Evolutionary conservation across 2,888 invertebrate species (phyloP).

Genomic region (Aphodius sticticus): DNA sequence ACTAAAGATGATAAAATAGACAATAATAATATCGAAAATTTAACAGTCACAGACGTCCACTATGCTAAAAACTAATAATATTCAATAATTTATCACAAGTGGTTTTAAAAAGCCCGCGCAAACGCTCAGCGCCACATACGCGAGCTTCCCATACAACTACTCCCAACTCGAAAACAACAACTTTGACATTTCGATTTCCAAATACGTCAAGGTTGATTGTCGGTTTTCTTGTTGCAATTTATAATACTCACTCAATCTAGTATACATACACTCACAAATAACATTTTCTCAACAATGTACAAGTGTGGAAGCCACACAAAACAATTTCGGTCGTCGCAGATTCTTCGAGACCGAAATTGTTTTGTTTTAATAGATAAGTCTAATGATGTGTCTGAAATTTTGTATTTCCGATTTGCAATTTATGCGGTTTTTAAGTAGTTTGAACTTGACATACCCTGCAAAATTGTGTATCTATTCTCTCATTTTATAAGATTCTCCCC

Average conservation of each 20-base stretch:
- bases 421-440: conserved; percentile 31
- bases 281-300: conserved; percentile 27
- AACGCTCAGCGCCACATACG: neutral
- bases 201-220: conserved; percentile 6
- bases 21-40: conserved; percentile 19
- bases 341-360: conserved; percentile 10
- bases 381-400: conserved; percentile 58
- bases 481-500: neutral
- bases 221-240: neutral
- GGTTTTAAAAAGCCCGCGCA: conserved; percentile 9
- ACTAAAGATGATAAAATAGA: conserved; percentile 9
- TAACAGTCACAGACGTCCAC: conserved; percentile 15
- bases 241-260: neutral
- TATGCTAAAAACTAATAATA: conserved; percentile 16
- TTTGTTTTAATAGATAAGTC: conserved; percentile 41
- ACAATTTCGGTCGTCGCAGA: conserved; percentile 23
- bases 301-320: conserved; percentile 34
- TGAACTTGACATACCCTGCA: conserved; percentile 55
- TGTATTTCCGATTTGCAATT: conserved; percentile 45
- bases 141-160: conserved; percentile 12
- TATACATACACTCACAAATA: conserved; percentile 18
- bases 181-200: neutral
- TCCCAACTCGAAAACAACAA: neutral
- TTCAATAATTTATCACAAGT: conserved; percentile 21
- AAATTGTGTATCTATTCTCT: conserved; percentile 43